Base-by-base conservation (phyloP, 2,888 invertebrate genomes). In the Bhutanitis thaidina region DNA sequence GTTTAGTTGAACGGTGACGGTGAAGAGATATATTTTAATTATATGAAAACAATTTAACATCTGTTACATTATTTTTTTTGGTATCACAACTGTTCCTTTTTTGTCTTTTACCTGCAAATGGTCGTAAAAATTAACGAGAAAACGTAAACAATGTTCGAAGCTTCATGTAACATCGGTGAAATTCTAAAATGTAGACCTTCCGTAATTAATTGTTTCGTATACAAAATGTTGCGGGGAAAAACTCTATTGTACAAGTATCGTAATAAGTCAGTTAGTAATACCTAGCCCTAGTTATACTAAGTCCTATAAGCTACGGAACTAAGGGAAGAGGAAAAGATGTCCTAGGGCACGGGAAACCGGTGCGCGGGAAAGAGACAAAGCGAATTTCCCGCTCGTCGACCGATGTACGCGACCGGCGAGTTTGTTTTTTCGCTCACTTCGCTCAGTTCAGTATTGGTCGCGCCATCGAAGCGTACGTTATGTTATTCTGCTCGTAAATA, bases 361-460 rank as follows among this genome's bases (percentile, higher is more conserved):
- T 62, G 56, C 44, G 79, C 57, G 41, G 56, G 73, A 86, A 41
- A 56, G 71, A 65, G 82, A 84, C 57, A 25, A 53, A 56, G 73
- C 76, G 72, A 78, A 73, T 67, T 74, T 70, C 61, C 70, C 67
- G 51, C 61, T 55, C 55, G 58, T 50, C 55, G 61, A 59, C 52
- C 57, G 58, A 63, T 61, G 63, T 64, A 52, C 67, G 61, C 58
- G 55, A 63, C 52, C 65, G 69, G 71, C 72, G 69, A 75, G 67
- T 75, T 78, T 49, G 49, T 81, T 80, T 78, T 30, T 81, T 70
- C 69, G 60, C 60, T 61, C 65, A 60, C 59, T 64, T 64, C 62
- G 61, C 59, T 80, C 80, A n/a, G n/a, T n/a, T n/a, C n/a, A 86
- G 87, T 87, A 72, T 71, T 66, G 71, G 67, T 67, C 77, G 78